Evolutionary conservation across 2,113 vertebrate species (phyloP).

Genomic region (Microcebus tavaratra): DNA sequence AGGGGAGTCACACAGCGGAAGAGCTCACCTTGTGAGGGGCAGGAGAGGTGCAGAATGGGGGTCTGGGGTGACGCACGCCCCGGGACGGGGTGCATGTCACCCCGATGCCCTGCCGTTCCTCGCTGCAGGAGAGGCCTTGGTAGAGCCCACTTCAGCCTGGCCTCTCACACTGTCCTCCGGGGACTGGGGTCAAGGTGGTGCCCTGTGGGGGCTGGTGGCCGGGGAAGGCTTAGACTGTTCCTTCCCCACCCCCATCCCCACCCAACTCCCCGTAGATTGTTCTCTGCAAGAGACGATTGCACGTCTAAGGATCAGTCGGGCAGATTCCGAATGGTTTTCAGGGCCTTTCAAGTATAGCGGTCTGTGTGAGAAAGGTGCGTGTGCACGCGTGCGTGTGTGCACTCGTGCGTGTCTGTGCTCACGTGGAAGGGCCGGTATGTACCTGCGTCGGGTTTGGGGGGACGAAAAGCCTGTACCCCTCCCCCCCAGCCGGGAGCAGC

Average conservation of each 20-base stretch:
- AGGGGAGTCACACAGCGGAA: not conserved
- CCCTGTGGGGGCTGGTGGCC: too few relatives aligned
- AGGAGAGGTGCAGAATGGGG: not conserved
- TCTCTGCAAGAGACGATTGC: not conserved
- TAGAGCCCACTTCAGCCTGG: not conserved
- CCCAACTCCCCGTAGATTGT: not conserved
- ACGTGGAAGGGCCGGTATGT: too few relatives aligned
- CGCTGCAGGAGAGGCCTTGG: fast-evolving
- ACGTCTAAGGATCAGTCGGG: not conserved
- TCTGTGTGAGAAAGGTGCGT: not conserved
- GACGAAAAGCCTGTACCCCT: not conserved
- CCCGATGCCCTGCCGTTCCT: not conserved
- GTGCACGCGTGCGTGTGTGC: not conserved
- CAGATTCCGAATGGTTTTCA: not conserved
- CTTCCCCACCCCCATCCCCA: fast-evolving
- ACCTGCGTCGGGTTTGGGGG: not conserved
- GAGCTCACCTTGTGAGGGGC: fast-evolving
- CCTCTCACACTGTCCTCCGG: not conserved
- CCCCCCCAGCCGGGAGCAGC: not conserved
- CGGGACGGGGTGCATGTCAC: too few relatives aligned
- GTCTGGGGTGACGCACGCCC: fast-evolving
- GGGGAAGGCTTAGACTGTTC: not conserved
- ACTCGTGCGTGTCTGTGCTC: too few relatives aligned
- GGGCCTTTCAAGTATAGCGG: not conserved
- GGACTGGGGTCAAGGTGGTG: not conserved